A percentile compares a stretch with the other conserved stretches of the same genome.
These are phyloP conservation scores for Thymelicus acteon DNA, from an alignment of 2,888 invertebrate species.

Conservation along the genomic window DNA sequence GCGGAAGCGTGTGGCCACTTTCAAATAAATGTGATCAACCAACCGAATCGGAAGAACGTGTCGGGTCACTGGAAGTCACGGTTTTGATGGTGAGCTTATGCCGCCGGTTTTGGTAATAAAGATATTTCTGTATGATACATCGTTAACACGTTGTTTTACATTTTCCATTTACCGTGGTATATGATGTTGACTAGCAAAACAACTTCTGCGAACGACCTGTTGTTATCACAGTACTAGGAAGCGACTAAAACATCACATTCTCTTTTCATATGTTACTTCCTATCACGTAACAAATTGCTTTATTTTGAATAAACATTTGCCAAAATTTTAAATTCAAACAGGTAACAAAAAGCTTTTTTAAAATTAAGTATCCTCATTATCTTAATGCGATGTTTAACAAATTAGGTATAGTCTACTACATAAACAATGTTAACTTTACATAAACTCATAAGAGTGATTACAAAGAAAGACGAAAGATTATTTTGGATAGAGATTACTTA, in stretches of 20 bases:
- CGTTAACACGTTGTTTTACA: background rate
- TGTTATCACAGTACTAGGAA: background rate
- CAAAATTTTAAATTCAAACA: background rate
- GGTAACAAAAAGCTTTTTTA: too few relatives aligned
- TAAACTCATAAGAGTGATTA: background rate
- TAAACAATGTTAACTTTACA: background rate
- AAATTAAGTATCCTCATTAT: too few relatives aligned
- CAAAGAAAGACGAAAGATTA: background rate
- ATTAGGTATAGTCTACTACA: background rate
- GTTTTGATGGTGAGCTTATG: background rate
- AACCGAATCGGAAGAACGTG: slow-evolving; percentile 32
- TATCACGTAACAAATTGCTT: background rate
- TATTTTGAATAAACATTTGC: too few relatives aligned
- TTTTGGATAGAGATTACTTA: background rate
- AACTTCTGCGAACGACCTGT: background rate
- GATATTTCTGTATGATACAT: background rate
- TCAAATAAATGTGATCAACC: slow-evolving; percentile 32
- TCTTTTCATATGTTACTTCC: background rate
- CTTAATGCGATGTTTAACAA: too few relatives aligned
- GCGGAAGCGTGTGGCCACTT: slow-evolving; percentile 28
- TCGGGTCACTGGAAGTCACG: slow-evolving; percentile 27
- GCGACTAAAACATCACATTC: background rate
- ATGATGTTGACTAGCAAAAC: background rate
- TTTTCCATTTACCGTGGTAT: background rate
- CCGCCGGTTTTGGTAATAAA: background rate